Percentiles rank a stretch among this genome's conserved stretches.
Evolutionary conservation across 2,113 vertebrate genomes (phyloP).

Genomic region (Oncorhynchus gorbuscha): DNA sequence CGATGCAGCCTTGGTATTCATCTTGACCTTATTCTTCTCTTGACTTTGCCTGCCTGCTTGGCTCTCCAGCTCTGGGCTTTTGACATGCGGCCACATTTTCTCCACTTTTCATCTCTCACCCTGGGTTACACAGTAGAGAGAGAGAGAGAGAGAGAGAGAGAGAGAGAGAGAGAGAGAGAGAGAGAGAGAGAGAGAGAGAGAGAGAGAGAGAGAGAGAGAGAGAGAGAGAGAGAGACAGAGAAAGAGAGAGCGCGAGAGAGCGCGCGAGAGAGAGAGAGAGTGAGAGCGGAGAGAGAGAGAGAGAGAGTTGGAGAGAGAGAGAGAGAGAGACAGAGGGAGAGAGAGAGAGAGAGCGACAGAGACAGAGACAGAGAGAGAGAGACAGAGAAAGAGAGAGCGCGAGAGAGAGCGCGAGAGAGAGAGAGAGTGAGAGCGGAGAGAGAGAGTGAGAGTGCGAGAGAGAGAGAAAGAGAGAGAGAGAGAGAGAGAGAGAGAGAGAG

Average conservation of each 20-base stretch:
- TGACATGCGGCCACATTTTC: constrained; percentile 66
- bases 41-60: constrained; percentile 36
- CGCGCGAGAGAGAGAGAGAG: constrained; percentile 24
- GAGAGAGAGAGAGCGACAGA: neutral
- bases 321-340: constrained; percentile 2
- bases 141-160: constrained; percentile 2
- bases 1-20: constrained; percentile 48
- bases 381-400: neutral
- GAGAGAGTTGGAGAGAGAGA: neutral
- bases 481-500: neutral
- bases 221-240: constrained; percentile 21
- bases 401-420: neutral
- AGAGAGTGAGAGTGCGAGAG: neutral
- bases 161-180: neutral
- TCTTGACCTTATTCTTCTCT: constrained; percentile 66
- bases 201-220: neutral
- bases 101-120: constrained; percentile 55
- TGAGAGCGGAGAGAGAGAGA: neutral
- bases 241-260: neutral
- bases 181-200: neutral
- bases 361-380: neutral
- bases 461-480: neutral
- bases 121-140: constrained; percentile 51
- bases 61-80: constrained; percentile 57
- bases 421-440: neutral